Conservation (phyloP, 2,888 invertebrate genomes). For the Mesorhabditis belari region DNA sequence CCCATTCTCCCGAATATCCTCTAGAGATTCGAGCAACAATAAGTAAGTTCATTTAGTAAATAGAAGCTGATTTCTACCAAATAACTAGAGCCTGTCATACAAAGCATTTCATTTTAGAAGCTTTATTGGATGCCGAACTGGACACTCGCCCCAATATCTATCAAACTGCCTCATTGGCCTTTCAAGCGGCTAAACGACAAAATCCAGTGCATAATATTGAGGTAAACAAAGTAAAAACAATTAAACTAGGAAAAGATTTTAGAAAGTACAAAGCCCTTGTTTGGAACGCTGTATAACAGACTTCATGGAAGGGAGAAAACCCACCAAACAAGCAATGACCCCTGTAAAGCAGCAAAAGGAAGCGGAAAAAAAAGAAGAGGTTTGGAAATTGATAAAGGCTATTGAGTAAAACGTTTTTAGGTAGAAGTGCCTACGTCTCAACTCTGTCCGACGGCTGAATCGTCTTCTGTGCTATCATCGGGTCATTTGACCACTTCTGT, state of each 20-base stretch:
- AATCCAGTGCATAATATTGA: constrained; percentile 58
- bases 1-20: constrained; percentile 69
- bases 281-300: background rate
- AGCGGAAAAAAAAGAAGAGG: too few relatives aligned
- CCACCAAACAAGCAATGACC: background rate
- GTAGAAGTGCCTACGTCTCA: constrained; percentile 2
- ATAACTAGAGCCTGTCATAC: too few relatives aligned
- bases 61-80: background rate
- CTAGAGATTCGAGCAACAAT: constrained; percentile 69
- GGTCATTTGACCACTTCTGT: constrained; percentile 46
- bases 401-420: too few relatives aligned
- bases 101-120: constrained; percentile 58
- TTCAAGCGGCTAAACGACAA: constrained; percentile 52
- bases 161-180: constrained; percentile 55
- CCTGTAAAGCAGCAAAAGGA: too few relatives aligned
- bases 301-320: background rate
- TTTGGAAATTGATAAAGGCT: too few relatives aligned
- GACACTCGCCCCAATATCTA: constrained; percentile 77
- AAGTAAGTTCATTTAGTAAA: constrained; percentile 58
- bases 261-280: constrained; percentile 2
- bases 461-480: too few relatives aligned
- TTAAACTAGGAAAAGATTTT: background rate
- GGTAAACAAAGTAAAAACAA: constrained; percentile 45
- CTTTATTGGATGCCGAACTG: constrained; percentile 76
- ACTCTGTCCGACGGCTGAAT: too few relatives aligned